Evolutionary conservation across 2,888 invertebrate genomes (phyloP).

Genomic region (Sympetrum striolatum): DNA sequence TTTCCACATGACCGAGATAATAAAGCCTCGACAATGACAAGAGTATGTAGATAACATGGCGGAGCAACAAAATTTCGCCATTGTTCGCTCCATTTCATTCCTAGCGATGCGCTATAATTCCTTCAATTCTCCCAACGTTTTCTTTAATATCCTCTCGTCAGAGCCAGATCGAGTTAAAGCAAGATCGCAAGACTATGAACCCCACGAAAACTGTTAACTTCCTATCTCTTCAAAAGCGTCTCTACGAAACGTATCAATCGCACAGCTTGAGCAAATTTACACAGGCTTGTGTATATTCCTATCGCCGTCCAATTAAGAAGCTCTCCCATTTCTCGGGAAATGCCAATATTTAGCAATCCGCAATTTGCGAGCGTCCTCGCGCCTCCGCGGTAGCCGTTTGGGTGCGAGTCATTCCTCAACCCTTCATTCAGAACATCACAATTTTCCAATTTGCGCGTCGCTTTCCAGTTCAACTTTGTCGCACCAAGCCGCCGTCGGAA

Average conservation of each 20-base stretch:
- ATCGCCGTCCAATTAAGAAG: background rate
- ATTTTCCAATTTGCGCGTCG: conserved; percentile 38
- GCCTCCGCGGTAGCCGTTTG: background rate
- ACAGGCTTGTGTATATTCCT: background rate
- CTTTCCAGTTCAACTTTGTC: conserved; percentile 18
- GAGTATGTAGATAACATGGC: too few relatives aligned
- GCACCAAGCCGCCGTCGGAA: background rate
- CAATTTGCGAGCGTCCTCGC: background rate
- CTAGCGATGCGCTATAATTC: too few relatives aligned
- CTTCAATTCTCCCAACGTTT: too few relatives aligned
- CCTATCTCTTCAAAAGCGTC: background rate
- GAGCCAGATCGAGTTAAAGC: too few relatives aligned
- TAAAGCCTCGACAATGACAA: too few relatives aligned
- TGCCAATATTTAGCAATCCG: background rate
- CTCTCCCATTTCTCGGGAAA: too few relatives aligned
- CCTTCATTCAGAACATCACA: conserved; percentile 2
- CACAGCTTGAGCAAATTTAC: background rate
- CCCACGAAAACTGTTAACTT: background rate
- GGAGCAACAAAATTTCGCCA: too few relatives aligned
- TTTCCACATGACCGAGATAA: too few relatives aligned
- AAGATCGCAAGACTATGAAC: too few relatives aligned
- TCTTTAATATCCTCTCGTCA: too few relatives aligned
- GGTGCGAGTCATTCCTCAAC: background rate
- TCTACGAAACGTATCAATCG: background rate
- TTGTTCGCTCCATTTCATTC: too few relatives aligned